A percentile compares a stretch with the other conserved stretches of the same genome.
Conservation (phyloP, 2,888 invertebrate genomes). For the Girardia tigrina region DNA sequence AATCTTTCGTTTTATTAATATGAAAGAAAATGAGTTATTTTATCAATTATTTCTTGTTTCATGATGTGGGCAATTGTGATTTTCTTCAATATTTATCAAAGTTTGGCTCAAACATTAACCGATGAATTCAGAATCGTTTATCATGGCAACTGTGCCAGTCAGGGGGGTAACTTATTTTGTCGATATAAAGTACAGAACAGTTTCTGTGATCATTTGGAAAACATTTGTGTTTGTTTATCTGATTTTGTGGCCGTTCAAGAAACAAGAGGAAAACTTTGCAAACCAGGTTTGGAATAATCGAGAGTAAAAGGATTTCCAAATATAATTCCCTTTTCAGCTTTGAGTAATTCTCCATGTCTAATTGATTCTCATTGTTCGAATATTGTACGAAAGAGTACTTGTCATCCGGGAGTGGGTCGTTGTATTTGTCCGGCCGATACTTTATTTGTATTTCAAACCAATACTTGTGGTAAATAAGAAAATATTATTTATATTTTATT, state of each 20-base stretch:
- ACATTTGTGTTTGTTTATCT: background rate
- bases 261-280: slow-evolving; percentile 1
- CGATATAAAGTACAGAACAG: background rate
- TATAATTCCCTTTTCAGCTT: background rate
- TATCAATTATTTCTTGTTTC: background rate
- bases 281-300: background rate
- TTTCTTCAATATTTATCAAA: background rate
- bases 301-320: background rate
- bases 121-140: background rate
- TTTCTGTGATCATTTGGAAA: slow-evolving; percentile 18
- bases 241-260: background rate
- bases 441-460: background rate
- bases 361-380: background rate
- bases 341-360: background rate
- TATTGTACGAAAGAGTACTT: background rate
- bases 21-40: background rate
- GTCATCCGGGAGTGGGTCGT: background rate
- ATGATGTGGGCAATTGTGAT: background rate
- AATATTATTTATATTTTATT: no score
- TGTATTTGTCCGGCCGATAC: slow-evolving; percentile 12
- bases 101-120: background rate
- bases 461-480: slow-evolving; percentile 4
- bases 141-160: background rate
- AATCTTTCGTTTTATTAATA: background rate
- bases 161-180: background rate